phyloP scores from a whole-genome alignment of 2,113 vertebrate species.

The Theristicus caerulescens region DNA sequence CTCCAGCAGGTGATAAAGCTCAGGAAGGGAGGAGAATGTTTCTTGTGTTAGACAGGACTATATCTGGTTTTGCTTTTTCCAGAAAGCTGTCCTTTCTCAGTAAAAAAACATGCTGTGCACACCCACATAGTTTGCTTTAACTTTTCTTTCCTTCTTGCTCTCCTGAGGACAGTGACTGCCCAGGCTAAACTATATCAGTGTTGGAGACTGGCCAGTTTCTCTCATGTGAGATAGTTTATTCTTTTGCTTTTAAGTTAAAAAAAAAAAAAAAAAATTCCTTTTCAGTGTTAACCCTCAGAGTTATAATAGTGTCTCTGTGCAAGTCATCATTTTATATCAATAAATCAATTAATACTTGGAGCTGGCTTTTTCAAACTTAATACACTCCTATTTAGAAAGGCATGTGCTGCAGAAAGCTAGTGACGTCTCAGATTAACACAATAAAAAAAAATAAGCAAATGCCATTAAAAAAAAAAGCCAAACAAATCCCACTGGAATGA shows the following conservation, averaged over 20 bases:
- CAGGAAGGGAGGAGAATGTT: neutral
- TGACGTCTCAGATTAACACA: slow-evolving; percentile 1
- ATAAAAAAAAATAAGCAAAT: neutral
- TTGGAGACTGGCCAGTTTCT: neutral
- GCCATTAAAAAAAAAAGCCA: neutral
- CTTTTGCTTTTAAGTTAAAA: neutral
- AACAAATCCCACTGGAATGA: slow-evolving; percentile 22
- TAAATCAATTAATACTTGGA: neutral
- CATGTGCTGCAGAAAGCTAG: neutral
- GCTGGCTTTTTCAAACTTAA: neutral
- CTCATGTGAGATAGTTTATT: neutral
- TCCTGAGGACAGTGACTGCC: neutral
- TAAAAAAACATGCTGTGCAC: neutral
- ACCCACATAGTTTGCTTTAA: neutral
- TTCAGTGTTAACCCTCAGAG: neutral
- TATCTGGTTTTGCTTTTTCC: neutral
- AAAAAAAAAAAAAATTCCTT: neutral
- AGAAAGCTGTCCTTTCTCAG: neutral
- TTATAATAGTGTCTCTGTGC: neutral
- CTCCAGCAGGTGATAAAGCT: neutral
- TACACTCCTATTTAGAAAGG: neutral
- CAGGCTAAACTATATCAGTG: neutral
- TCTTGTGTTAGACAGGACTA: neutral
- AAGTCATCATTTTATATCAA: neutral
- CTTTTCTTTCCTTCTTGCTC: neutral